A percentile compares a stretch with the other conserved stretches of the same genome.
Conservation (phyloP, 2,113 vertebrate species). For the Etia nguti region DNA sequence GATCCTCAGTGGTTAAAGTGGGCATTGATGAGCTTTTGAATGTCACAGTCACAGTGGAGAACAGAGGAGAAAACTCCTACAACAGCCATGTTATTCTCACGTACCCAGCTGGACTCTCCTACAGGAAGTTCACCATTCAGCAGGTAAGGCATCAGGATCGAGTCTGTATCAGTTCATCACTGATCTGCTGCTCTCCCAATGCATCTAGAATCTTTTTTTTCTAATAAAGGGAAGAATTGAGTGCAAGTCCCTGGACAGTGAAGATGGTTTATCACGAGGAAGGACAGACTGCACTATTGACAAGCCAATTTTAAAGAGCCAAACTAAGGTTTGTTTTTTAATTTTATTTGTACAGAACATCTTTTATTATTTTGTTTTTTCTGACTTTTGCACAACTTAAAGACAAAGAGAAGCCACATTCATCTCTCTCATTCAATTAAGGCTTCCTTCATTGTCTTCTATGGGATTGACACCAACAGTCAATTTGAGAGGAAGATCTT, state of each 20-base stretch:
- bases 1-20: conserved; percentile 62
- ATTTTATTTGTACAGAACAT: background rate
- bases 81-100: background rate
- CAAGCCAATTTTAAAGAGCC: conserved; percentile 75
- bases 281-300: conserved; percentile 68
- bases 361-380: background rate
- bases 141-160: background rate
- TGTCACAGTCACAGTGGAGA: background rate
- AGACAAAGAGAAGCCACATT: background rate
- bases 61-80: background rate
- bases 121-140: fast-evolving
- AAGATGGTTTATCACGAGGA: background rate
- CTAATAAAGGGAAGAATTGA: conserved; percentile 58
- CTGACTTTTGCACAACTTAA: background rate
- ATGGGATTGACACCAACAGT: background rate
- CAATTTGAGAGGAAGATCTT: background rate
- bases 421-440: background rate
- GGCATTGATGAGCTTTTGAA: conserved; percentile 74
- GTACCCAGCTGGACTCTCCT: background rate
- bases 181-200: conserved; percentile 23
- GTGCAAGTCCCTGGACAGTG: conserved; percentile 1
- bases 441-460: conserved; percentile 2
- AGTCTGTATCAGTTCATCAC: conserved; percentile 53
- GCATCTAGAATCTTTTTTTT: conserved; percentile 48
- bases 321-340: conserved; percentile 48